These are phyloP conservation scores for Diabrotica undecimpunctata DNA, from an alignment of 1,140 invertebrate genomes.

Conservation along the genomic window DNA sequence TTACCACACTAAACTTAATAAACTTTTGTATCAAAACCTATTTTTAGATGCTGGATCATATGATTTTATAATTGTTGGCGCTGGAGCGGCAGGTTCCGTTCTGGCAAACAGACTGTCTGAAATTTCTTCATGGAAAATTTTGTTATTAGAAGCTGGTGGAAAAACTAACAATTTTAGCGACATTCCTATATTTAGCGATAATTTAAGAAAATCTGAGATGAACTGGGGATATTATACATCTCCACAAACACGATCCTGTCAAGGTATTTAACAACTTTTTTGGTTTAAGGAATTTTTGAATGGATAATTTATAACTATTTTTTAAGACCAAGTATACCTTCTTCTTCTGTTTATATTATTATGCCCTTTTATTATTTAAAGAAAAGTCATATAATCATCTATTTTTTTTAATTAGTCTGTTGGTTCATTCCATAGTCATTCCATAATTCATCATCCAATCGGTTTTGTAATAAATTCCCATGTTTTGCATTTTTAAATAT, in stretches of 20 bases:
- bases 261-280: slow-evolving; percentile 7
- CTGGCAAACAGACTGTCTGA: slow-evolving; percentile 32
- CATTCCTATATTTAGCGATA: slow-evolving; percentile 25
- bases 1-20: neutral
- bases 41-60: slow-evolving; percentile 29
- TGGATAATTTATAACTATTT: too few relatives aligned
- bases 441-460: too few relatives aligned
- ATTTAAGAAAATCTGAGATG: slow-evolving; percentile 22
- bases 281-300: too few relatives aligned
- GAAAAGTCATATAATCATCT: too few relatives aligned
- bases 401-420: too few relatives aligned
- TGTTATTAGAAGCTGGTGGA: slow-evolving; percentile 42
- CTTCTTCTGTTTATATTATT: too few relatives aligned
- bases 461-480: too few relatives aligned
- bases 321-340: too few relatives aligned
- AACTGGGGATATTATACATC: slow-evolving; percentile 70
- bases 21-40: neutral
- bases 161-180: slow-evolving; percentile 29
- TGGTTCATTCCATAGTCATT: too few relatives aligned
- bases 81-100: slow-evolving; percentile 32
- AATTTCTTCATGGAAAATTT: slow-evolving; percentile 26
- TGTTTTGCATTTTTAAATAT: too few relatives aligned
- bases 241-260: slow-evolving; percentile 19
- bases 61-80: slow-evolving; percentile 38
- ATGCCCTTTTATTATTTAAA: too few relatives aligned